These are phyloP conservation scores for Bombus pascuorum DNA, from an alignment of 1,140 invertebrate genomes.

Conservation along the genomic window DNA sequence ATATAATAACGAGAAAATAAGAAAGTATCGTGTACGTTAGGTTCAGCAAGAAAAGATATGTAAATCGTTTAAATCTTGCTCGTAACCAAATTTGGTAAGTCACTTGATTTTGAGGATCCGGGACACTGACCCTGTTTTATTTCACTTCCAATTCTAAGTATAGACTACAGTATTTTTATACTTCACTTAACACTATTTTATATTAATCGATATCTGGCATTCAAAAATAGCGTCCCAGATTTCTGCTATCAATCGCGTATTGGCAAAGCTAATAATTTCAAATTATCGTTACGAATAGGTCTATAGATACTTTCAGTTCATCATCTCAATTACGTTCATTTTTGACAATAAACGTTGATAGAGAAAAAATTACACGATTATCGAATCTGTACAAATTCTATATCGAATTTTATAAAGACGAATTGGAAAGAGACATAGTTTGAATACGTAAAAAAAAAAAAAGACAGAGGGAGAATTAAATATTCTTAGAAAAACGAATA, in stretches of 20 bases:
- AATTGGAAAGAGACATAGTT: neutral
- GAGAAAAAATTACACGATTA: neutral
- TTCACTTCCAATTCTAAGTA: too few species aligned
- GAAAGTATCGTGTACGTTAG: too few species aligned
- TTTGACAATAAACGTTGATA: neutral
- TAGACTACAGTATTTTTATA: too few species aligned
- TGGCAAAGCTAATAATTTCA: too few species aligned
- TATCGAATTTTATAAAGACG: neutral
- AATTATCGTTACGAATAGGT: neutral
- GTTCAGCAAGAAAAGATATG: too few species aligned
- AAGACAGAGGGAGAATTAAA: neutral
- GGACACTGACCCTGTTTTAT: too few species aligned
- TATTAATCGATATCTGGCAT: too few species aligned
- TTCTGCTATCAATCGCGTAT: neutral
- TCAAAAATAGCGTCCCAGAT: neutral
- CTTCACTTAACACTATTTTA: too few species aligned
- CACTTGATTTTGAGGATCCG: neutral
- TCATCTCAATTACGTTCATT: neutral
- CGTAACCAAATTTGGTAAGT: neutral
- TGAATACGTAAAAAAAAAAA: neutral
- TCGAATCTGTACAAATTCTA: neutral
- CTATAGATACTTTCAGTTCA: neutral
- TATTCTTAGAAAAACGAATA: neutral
- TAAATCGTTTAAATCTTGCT: too few species aligned
- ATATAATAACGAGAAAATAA: too few species aligned